A percentile compares a stretch with the other conserved stretches of the same genome.
Conservation (phyloP, 2,888 invertebrate species). For the Hydrotaea cyrtoneurina region DNA sequence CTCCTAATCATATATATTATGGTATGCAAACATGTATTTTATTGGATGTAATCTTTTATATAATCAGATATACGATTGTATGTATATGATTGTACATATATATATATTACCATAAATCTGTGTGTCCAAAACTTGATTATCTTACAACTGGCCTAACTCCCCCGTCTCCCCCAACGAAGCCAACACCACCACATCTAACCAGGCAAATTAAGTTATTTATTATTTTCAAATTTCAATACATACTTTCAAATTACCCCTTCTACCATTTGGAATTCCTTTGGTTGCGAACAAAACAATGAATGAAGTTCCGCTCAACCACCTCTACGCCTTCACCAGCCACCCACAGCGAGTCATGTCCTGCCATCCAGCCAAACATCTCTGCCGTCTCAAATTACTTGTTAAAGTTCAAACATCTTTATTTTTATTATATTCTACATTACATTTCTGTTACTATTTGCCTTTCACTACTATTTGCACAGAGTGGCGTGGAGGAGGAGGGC, state of each 20-base stretch:
- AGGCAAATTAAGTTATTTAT: slow-evolving; percentile 39
- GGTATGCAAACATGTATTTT: no score
- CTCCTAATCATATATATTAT: no score
- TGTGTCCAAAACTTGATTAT: no score
- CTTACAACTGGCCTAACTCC: neutral
- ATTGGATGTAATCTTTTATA: no score
- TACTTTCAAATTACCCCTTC: neutral
- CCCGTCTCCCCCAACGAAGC: neutral
- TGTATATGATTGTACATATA: no score
- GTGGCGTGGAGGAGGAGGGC: slow-evolving; percentile 23
- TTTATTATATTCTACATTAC: no score
- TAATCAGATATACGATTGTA: no score
- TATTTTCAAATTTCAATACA: slow-evolving; percentile 38
- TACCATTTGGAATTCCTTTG: neutral
- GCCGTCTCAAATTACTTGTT: slow-evolving; percentile 36
- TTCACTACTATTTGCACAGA: neutral
- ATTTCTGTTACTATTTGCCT: slow-evolving; percentile 39
- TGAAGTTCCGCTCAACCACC: neutral
- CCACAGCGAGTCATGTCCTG: no score
- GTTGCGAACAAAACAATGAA: neutral
- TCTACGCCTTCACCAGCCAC: no score
- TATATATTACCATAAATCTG: no score
- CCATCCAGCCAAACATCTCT: no score
- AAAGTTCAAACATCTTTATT: slow-evolving; percentile 55
- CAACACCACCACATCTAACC: neutral